Conservation (phyloP, 2,797 vertebrate genomes). For the Clarias fuscus region DNA sequence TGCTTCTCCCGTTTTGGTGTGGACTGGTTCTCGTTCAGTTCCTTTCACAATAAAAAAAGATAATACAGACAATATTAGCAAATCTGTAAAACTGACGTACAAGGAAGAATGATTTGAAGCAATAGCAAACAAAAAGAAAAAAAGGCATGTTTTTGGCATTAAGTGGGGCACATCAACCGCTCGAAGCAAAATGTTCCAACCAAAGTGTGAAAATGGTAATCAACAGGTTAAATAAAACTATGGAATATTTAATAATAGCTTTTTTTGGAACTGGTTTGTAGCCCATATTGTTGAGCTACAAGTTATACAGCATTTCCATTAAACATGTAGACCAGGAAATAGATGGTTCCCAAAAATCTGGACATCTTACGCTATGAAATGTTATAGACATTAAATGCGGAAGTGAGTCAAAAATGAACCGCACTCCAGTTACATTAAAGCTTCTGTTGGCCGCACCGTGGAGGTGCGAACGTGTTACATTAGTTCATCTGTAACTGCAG, state of each 20-base stretch:
- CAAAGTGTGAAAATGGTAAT: neutral
- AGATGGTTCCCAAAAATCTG: neutral
- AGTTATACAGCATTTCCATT: neutral
- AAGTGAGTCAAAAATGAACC: too few species aligned
- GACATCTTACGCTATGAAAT: neutral
- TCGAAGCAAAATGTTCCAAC: neutral
- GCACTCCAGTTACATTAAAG: too few species aligned
- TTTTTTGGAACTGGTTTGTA: neutral
- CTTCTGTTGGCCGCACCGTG: too few species aligned
- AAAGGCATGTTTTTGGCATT: neutral
- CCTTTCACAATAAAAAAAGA: conserved; percentile 65
- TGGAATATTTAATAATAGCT: neutral
- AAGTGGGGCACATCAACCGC: neutral
- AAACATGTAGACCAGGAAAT: neutral
- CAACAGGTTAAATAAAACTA: neutral
- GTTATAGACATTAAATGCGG: too few species aligned
- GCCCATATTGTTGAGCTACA: neutral
- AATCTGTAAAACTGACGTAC: neutral
- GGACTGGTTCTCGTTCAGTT: conserved; percentile 91
- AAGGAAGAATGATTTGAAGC: neutral
- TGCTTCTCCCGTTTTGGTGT: conserved; percentile 92
- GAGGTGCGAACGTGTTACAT: too few species aligned
- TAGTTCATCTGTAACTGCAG: too few species aligned
- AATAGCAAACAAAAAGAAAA: too few species aligned
- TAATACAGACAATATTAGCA: neutral